phyloP scores from a whole-genome alignment of 2,888 invertebrate species.

The Salpingus planirostris region DNA sequence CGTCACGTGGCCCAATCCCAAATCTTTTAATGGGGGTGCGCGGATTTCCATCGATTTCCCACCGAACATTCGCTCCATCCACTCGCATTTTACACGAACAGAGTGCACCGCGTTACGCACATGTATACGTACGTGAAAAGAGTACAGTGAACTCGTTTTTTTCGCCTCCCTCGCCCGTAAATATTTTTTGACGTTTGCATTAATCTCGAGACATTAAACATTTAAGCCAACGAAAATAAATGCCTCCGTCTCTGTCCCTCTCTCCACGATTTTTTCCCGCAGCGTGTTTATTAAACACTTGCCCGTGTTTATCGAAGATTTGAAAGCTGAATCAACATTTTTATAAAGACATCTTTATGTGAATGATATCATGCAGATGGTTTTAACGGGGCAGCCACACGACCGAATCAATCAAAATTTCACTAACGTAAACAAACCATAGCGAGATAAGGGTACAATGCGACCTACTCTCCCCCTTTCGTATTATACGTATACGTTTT shows the following conservation, averaged over 20 bases:
- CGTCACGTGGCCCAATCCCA: no score
- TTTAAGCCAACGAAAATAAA: conserved; percentile 11
- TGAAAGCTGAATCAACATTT: conserved; percentile 24
- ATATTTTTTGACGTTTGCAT: conserved; percentile 5
- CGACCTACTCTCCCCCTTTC: no score
- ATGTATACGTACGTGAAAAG: no score
- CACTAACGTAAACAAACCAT: conserved; percentile 11
- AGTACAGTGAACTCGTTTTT: conserved; percentile 10
- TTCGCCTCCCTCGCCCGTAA: conserved; percentile 4
- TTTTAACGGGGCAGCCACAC: conserved; percentile 5
- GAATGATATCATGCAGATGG: conserved; percentile 10
- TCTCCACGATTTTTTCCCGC: conserved; percentile 9
- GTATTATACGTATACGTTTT: no score
- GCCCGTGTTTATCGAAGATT: conserved; percentile 20
- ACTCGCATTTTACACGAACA: no score
- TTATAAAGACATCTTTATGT: conserved; percentile 23
- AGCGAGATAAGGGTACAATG: conserved; percentile 5
- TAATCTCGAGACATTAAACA: conserved; percentile 8
- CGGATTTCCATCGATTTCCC: no score
- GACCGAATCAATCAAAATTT: conserved; percentile 12
- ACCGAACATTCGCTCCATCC: no score
- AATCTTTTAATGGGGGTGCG: no score
- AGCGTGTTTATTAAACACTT: conserved; percentile 23
- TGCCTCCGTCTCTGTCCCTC: no score
- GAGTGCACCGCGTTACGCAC: no score